Conservation (phyloP, 64 coral and sea anemone genomes). For the Orbicella faveolata region DNA sequence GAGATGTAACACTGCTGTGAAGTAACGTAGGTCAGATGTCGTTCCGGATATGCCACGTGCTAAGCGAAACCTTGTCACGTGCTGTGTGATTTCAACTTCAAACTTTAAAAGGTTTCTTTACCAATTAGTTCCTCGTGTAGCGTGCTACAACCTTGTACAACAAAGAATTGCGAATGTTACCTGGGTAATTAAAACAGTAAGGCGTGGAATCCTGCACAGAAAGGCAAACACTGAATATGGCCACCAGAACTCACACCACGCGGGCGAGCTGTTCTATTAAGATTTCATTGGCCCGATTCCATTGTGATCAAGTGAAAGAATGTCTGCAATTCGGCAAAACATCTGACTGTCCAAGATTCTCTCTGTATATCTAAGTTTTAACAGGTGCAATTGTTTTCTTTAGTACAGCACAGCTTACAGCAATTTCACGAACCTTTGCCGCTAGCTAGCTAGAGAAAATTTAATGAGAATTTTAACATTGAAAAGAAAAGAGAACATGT, state of each 20-base stretch:
- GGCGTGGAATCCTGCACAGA: neutral
- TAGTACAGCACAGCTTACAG: neutral
- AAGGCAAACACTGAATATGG: neutral
- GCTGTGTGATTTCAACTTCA: neutral
- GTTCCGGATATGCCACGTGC: neutral
- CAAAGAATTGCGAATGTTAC: neutral
- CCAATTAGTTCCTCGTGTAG: neutral
- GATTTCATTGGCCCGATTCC: neutral
- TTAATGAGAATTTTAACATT: no score
- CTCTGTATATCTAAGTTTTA: neutral
- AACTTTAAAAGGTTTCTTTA: neutral
- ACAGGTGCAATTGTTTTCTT: neutral
- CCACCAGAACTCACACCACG: neutral
- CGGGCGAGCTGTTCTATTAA: neutral
- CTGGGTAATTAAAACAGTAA: slow-evolving; percentile 14
- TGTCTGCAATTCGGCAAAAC: neutral
- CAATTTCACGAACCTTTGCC: neutral
- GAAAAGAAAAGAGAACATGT: no score
- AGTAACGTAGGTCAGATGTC: no score
- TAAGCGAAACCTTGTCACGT: neutral
- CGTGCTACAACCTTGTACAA: neutral
- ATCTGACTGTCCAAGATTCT: neutral
- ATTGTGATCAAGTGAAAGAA: neutral
- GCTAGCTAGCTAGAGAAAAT: no score
- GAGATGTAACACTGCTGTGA: no score